Evolutionary conservation across 2,888 invertebrate species (phyloP).

Genomic region (Carterocephalus palaemon): DNA sequence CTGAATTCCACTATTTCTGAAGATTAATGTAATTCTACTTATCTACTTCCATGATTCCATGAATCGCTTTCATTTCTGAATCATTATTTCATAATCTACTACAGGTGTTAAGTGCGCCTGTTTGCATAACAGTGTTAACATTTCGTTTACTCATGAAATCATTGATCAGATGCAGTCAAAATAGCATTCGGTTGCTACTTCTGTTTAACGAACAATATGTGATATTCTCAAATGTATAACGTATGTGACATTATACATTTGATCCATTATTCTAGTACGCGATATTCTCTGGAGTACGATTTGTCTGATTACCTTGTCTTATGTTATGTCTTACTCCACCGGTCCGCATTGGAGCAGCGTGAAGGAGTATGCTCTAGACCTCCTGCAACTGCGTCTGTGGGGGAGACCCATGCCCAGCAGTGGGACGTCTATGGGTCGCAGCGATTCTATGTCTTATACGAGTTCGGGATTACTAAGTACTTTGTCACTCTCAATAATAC

Average conservation of each 20-base stretch:
- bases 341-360: no score
- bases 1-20: constrained; percentile 12
- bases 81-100: constrained; percentile 1
- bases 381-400: no score
- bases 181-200: background rate
- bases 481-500: no score
- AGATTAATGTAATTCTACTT: constrained; percentile 23
- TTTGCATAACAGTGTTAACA: constrained; percentile 2
- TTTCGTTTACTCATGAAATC: background rate
- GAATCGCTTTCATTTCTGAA: constrained; percentile 1
- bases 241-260: background rate
- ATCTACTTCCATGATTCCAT: constrained; percentile 8
- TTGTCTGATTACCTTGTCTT: no score
- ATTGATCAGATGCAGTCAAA: background rate
- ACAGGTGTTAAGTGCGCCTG: constrained; percentile 5
- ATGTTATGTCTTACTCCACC: no score
- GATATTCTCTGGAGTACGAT: no score
- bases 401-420: no score
- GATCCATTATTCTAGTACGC: no score
- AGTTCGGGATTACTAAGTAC: no score
- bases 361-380: no score
- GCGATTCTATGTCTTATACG: no score
- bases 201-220: background rate
- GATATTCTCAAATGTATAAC: background rate
- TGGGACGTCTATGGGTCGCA: no score